Percentiles rank a stretch among this genome's conserved stretches.
Conservation (phyloP, 2,113 vertebrate genomes). For the Hydrolagus affinis region DNA sequence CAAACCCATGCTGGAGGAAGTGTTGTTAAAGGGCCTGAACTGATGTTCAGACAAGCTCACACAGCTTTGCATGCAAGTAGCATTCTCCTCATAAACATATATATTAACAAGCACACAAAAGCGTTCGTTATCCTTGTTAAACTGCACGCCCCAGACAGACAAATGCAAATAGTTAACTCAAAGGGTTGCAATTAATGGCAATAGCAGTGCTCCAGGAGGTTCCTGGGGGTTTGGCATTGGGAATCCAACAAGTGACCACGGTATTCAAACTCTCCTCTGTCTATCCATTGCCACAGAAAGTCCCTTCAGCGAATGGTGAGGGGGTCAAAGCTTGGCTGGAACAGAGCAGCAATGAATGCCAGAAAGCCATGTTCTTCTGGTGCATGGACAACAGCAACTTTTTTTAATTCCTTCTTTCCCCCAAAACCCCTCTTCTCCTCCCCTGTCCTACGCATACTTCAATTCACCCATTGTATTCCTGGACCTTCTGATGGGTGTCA, state of each 20-base stretch:
- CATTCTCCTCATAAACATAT: constrained; percentile 38
- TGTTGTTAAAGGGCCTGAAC: constrained; percentile 49
- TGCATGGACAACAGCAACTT: background rate
- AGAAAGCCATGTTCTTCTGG: background rate
- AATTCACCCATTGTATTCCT: too few relatives aligned
- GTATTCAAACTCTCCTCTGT: background rate
- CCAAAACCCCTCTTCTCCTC: background rate
- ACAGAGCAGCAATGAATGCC: background rate
- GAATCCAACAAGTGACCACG: background rate
- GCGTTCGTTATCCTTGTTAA: constrained; percentile 23
- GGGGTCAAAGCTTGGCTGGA: background rate
- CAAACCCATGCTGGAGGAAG: constrained; percentile 65
- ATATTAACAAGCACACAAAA: constrained; percentile 9
- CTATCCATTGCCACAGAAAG: too few relatives aligned
- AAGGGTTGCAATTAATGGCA: constrained; percentile 1
- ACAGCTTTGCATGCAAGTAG: constrained; percentile 50
- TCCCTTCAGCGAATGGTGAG: background rate
- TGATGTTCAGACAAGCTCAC: constrained; percentile 50
- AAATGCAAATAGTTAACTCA: constrained; percentile 3
- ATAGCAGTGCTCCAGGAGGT: background rate
- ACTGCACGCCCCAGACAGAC: too few relatives aligned
- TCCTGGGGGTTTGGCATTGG: background rate
- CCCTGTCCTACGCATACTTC: background rate
- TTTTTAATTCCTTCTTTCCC: background rate
- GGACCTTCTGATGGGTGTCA: too few relatives aligned